Evolutionary conservation across 92 coral and sea anemone genomes (phyloP).

Genomic region (Parazoanthus darwini): DNA sequence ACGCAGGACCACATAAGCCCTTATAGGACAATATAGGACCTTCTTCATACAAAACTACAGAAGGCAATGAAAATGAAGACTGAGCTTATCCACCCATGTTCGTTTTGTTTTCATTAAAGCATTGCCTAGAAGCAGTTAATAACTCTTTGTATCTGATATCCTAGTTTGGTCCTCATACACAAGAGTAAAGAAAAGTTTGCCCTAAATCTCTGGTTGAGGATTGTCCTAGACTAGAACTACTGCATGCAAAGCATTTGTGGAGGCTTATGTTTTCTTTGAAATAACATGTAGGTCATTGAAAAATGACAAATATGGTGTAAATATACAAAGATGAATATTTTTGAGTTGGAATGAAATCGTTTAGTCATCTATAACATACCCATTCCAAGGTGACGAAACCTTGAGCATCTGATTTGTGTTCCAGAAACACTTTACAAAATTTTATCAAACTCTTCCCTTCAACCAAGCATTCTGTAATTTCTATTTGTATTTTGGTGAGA

Average conservation of each 20-base stretch:
- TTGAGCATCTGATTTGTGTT: not conserved
- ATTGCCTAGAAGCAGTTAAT: not conserved
- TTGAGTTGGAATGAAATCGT: not conserved
- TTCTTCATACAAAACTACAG: not conserved
- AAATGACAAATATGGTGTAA: not conserved
- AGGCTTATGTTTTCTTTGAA: not conserved
- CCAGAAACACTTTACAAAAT: not conserved
- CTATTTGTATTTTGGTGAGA: not conserved
- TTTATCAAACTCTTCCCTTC: too few relatives aligned
- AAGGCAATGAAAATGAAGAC: not conserved
- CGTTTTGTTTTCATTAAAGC: not conserved
- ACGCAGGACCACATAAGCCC: too few relatives aligned
- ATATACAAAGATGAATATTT: not conserved
- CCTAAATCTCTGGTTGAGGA: not conserved
- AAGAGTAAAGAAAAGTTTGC: not conserved
- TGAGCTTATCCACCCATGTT: not conserved
- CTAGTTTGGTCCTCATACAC: too few relatives aligned
- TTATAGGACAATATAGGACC: not conserved
- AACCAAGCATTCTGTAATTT: too few relatives aligned
- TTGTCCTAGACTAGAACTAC: not conserved
- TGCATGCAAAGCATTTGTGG: not conserved
- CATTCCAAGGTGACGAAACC: not conserved
- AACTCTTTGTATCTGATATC: not conserved
- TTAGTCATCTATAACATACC: not conserved
- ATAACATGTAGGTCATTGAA: not conserved